phyloP scores from a whole-genome alignment of 1,140 invertebrate species.

The Oreohelix idahoensis region DNA sequence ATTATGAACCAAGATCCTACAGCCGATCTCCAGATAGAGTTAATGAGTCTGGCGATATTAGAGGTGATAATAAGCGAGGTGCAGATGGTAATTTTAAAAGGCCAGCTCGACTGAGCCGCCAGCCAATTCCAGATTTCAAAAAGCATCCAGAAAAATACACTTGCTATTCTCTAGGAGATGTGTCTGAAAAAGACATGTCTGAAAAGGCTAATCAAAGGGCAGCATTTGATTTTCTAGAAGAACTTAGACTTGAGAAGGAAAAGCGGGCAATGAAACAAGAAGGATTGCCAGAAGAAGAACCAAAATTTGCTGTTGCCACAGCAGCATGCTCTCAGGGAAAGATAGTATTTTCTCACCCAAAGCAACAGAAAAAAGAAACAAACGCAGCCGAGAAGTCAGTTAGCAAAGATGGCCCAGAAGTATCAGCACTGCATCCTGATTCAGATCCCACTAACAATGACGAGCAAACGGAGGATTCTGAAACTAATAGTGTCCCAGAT shows the following conservation, averaged over 20 bases:
- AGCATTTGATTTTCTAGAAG: conserved; percentile 58
- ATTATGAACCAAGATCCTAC: not conserved
- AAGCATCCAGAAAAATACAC: conserved; percentile 59
- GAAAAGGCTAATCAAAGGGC: conserved; percentile 53
- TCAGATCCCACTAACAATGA: not conserved
- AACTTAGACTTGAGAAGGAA: conserved; percentile 51
- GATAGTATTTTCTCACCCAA: conserved; percentile 48
- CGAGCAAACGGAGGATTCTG: not conserved
- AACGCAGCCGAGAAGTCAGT: not conserved
- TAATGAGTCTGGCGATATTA: conserved; percentile 6
- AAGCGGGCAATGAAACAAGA: conserved; percentile 37
- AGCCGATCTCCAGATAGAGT: not conserved
- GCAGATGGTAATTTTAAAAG: conserved; percentile 11
- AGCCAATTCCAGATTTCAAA: conserved; percentile 50
- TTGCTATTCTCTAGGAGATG: conserved; percentile 57
- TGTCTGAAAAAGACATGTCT: conserved; percentile 47
- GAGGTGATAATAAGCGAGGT: not conserved
- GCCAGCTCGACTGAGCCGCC: conserved; percentile 8
- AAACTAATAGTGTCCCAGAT: not conserved
- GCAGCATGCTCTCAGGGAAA: conserved; percentile 50
- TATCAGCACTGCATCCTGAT: not conserved
- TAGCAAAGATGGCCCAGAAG: not conserved
- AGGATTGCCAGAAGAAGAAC: conserved; percentile 35
- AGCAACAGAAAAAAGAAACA: conserved; percentile 28
- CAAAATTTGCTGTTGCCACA: conserved; percentile 1